Evolutionary conservation across 2,113 vertebrate genomes (phyloP).

Genomic region (Parus major): DNA sequence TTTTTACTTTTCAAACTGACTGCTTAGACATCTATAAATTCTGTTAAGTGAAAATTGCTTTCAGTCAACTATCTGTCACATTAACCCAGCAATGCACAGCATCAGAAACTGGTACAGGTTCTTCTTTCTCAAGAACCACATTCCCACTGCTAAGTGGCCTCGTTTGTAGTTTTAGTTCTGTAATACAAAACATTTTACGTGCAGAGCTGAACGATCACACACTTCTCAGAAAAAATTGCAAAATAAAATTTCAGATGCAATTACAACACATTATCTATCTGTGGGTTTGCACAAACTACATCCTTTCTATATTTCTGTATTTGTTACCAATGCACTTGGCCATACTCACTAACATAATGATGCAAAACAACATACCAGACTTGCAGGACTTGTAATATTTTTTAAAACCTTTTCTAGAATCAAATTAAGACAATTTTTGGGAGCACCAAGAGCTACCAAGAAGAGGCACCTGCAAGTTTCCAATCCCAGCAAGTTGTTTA

Average conservation of each 20-base stretch:
- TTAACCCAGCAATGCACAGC: not conserved
- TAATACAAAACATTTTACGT: not conserved
- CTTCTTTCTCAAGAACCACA: not conserved
- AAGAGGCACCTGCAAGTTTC: not conserved
- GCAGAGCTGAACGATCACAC: not conserved
- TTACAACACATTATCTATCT: not conserved
- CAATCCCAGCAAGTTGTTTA: not conserved
- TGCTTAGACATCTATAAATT: not conserved
- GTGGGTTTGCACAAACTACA: not conserved
- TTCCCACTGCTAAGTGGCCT: not conserved
- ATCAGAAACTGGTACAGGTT: not conserved
- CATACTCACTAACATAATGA: not conserved
- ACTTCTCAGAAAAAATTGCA: not conserved
- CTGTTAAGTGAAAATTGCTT: not conserved
- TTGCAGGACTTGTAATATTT: not conserved
- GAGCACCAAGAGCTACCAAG: not conserved
- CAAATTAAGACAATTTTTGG: not conserved
- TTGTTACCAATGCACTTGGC: not conserved
- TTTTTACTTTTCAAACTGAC: not conserved
- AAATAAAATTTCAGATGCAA: not conserved
- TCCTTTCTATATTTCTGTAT: not conserved
- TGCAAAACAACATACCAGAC: not conserved
- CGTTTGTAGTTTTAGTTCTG: not conserved
- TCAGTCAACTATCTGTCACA: not conserved
- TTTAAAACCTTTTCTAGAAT: not conserved